Conservation (phyloP, 2,113 vertebrate genomes). For the Piaya cayana region DNA sequence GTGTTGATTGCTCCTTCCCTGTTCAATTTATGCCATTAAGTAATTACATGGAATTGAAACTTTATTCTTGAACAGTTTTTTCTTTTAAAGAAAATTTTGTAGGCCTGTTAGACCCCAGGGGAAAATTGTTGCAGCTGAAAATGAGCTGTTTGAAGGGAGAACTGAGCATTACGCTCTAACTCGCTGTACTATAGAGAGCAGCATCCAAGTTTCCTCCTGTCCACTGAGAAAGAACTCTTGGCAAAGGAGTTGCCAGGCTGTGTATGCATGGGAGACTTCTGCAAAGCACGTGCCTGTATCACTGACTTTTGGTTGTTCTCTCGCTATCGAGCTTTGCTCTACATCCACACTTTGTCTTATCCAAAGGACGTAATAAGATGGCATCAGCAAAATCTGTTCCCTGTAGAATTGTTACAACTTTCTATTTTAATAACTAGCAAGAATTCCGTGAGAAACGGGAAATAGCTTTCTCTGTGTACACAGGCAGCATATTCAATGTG, state of each 20-base stretch:
- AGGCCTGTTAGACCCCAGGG: not conserved
- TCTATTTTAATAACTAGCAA: not conserved
- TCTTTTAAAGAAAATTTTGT: not conserved
- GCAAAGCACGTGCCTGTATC: not conserved
- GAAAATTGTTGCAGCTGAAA: not conserved
- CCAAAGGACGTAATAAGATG: not conserved
- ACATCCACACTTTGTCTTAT: not conserved
- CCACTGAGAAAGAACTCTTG: not conserved
- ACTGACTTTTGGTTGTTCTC: not conserved
- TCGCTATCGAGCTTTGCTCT: not conserved
- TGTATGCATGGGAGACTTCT: not conserved
- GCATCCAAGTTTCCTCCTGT: not conserved
- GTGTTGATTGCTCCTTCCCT: not conserved
- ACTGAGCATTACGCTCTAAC: not conserved
- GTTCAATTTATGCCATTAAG: not conserved
- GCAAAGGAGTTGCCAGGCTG: not conserved
- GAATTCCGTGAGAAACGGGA: not conserved
- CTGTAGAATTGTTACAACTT: not conserved
- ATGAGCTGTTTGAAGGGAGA: not conserved
- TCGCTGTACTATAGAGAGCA: not conserved
- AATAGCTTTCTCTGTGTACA: not conserved
- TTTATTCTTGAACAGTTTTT: not conserved
- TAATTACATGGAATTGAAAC: not conserved
- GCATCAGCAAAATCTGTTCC: not conserved
- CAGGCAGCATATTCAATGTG: rapidly evolving